Conservation (phyloP, 2,797 vertebrate species). For the Clarias platycephalus region DNA sequence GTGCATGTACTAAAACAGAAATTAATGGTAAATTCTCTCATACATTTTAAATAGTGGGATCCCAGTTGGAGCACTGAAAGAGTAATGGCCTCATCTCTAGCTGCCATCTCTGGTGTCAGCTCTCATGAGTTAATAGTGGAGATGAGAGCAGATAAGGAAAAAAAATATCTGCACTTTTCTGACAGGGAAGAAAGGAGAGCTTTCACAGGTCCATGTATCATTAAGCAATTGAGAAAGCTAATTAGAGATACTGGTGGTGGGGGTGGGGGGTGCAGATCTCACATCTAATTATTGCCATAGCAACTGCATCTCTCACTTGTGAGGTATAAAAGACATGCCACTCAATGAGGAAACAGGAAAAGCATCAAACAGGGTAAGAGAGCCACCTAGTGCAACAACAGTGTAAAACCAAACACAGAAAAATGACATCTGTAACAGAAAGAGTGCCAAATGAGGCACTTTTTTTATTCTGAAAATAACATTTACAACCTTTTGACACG, state of each 20-base stretch:
- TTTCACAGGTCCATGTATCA: conserved; percentile 84
- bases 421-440: not conserved
- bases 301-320: conserved; percentile 70
- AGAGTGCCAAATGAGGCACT: not conserved
- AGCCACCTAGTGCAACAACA: conserved; percentile 70
- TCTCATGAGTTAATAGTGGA: conserved; percentile 79
- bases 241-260: conserved; percentile 71
- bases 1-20: conserved; percentile 42
- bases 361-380: conserved; percentile 61
- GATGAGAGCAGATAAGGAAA: conserved; percentile 69
- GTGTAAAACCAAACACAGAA: not conserved
- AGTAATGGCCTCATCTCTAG: conserved; percentile 72
- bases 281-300: conserved; percentile 82
- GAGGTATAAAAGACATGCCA: conserved; percentile 67
- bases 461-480: conserved; percentile 24
- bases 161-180: conserved; percentile 76
- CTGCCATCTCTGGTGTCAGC: conserved; percentile 69
- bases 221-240: conserved; percentile 85
- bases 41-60: conserved; percentile 65
- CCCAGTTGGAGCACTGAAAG: conserved; percentile 64
- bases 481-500: not conserved
- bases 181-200: conserved; percentile 74
- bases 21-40: conserved; percentile 50
- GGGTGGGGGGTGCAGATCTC: conserved; percentile 71
- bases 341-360: conserved; percentile 14